Percentiles rank a stretch among this genome's conserved stretches.
Conservation (phyloP, 2,888 invertebrate genomes). For the Sicus ferrugineus region DNA sequence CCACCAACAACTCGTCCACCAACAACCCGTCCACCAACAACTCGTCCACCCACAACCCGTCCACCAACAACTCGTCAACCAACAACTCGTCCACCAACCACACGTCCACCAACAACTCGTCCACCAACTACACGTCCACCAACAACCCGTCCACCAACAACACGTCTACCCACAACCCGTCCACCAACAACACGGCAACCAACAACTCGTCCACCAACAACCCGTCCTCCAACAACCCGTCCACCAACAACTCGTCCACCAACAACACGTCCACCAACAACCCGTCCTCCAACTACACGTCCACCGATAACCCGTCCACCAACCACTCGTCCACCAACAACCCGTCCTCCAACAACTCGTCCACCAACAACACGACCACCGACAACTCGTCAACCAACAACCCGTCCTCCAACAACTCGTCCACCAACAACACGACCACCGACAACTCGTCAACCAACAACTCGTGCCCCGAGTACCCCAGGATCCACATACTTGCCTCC, state of each 20-base stretch:
- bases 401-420: constrained; percentile 33
- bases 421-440: constrained; percentile 33
- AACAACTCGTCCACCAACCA: not conserved
- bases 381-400: constrained; percentile 25
- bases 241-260: constrained; percentile 33
- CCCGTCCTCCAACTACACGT: constrained; percentile 17
- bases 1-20: constrained; percentile 42
- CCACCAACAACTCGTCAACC: constrained; percentile 20
- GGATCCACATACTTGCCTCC: constrained; percentile 45
- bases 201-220: constrained; percentile 16
- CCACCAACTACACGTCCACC: constrained; percentile 22
- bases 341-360: constrained; percentile 4
- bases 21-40: constrained; percentile 30
- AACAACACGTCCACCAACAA: constrained; percentile 38
- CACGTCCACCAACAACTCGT: constrained; percentile 2
- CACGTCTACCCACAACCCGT: constrained; percentile 19
- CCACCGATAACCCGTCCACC: constrained; percentile 34
- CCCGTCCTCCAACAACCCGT: constrained; percentile 32
- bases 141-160: constrained; percentile 12
- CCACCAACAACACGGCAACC: constrained; percentile 41
- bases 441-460: constrained; percentile 29
- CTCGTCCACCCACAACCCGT: constrained; percentile 21
- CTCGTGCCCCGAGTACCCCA: constrained; percentile 38
- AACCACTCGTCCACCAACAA: constrained; percentile 23
- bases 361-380: constrained; percentile 19